A percentile compares a stretch with the other conserved stretches of the same genome.
These are phyloP conservation scores for Alviniconcha strummeri DNA, from an alignment of 2,888 invertebrate species.

Conservation along the genomic window DNA sequence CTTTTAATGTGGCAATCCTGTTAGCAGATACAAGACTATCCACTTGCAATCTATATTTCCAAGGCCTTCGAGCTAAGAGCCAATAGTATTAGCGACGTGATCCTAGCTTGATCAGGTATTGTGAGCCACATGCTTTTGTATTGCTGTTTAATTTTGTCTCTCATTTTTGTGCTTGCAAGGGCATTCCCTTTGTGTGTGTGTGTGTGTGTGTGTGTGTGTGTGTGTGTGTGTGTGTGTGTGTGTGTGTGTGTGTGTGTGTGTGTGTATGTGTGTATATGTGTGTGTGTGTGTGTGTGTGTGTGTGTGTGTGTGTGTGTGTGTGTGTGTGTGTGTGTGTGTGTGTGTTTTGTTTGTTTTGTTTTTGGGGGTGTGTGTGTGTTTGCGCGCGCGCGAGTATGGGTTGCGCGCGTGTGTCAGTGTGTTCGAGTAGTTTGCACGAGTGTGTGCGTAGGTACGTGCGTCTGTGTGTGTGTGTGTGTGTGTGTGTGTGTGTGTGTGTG, in stretches of 20 bases:
- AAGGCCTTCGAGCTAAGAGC: neutral
- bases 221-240: neutral
- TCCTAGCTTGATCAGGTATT: too few relatives aligned
- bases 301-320: neutral
- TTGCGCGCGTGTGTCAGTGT: too few relatives aligned
- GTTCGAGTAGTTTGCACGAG: too few relatives aligned
- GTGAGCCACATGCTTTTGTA: neutral
- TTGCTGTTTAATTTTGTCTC: neutral
- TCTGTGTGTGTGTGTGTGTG: too few relatives aligned
- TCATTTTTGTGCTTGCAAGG: neutral
- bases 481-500: too few relatives aligned
- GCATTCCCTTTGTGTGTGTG: neutral
- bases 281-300: constrained; percentile 17
- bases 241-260: neutral
- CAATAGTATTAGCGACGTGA: neutral
- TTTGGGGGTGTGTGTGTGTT: neutral
- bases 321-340: neutral
- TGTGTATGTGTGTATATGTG: neutral
- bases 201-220: constrained; percentile 6
- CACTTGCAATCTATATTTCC: neutral
- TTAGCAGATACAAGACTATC: neutral
- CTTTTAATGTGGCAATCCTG: too few relatives aligned
- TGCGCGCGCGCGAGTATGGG: too few relatives aligned
- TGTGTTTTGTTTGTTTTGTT: neutral
- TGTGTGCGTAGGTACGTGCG: too few relatives aligned